These are phyloP conservation scores for Neodiprion lecontei DNA, from an alignment of 1,140 invertebrate genomes.

Conservation along the genomic window DNA sequence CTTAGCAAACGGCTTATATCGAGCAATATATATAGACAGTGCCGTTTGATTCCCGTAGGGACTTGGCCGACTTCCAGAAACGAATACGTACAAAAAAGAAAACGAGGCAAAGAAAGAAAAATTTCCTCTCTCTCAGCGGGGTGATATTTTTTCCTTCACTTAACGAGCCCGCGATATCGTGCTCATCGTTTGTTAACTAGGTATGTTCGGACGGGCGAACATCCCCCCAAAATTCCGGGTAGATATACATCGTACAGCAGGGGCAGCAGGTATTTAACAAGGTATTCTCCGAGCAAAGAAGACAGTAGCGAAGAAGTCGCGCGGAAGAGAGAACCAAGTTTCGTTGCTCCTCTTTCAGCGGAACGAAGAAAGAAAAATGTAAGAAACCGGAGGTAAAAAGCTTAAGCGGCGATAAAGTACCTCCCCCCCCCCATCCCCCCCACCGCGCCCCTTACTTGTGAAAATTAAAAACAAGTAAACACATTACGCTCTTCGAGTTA, in stretches of 20 bases:
- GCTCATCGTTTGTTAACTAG: background rate
- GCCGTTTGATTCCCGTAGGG: background rate
- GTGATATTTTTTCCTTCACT: conserved; percentile 1
- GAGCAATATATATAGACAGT: background rate
- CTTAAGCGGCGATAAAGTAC: background rate
- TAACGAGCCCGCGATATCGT: background rate
- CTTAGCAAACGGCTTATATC: no score
- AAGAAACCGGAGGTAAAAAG: background rate
- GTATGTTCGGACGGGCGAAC: background rate
- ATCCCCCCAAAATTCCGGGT: background rate
- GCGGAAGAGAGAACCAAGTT: background rate
- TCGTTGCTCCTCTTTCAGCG: background rate
- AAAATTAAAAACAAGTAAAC: conserved; percentile 14
- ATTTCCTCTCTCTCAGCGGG: background rate
- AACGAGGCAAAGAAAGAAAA: background rate
- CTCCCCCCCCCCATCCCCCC: background rate
- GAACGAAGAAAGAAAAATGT: background rate
- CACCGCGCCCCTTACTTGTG: background rate
- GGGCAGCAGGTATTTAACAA: background rate
- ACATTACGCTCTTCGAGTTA: conserved; percentile 1
- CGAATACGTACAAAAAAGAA: no score
- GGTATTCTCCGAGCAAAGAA: background rate
- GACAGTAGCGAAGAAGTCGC: background rate
- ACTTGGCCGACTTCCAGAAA: background rate
- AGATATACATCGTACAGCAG: background rate